Evolutionary conservation across 2,113 vertebrate species (phyloP).

Genomic region (Falco punctatus): DNA sequence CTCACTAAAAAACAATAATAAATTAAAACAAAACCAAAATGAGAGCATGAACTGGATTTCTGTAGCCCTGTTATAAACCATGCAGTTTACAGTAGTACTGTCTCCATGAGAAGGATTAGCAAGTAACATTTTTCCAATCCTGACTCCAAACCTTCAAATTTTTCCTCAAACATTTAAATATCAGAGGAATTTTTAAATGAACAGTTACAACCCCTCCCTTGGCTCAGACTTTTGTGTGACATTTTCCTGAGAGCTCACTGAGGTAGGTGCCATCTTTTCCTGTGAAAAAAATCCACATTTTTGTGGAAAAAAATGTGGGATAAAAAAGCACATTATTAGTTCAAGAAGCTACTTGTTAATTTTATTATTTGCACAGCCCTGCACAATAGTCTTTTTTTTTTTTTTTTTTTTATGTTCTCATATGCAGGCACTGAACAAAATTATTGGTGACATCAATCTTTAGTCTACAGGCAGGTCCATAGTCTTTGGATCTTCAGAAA

Average conservation of each 20-base stretch:
- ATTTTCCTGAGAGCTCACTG: neutral
- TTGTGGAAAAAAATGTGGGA: too few relatives aligned
- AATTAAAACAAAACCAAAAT: neutral
- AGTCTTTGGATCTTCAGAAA: neutral
- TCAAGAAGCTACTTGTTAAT: neutral
- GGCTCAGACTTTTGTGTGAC: neutral
- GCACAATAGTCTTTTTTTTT: neutral
- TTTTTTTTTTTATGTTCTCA: too few relatives aligned
- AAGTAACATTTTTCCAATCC: neutral
- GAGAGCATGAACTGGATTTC: neutral
- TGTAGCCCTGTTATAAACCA: neutral
- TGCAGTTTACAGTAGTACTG: neutral
- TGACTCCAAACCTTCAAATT: neutral
- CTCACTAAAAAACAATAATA: neutral
- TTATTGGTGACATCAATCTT: neutral
- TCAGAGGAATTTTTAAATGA: neutral
- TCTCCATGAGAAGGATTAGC: neutral
- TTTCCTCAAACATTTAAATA: neutral
- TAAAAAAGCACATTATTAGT: neutral
- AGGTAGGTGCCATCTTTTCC: neutral
- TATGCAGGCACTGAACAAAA: neutral
- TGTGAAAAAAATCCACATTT: neutral
- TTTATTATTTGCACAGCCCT: neutral
- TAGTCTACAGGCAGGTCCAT: neutral
- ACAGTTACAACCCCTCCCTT: neutral